Percentiles rank a stretch among this genome's conserved stretches.
These are phyloP conservation scores for Pyrrhia umbra DNA, from an alignment of 2,888 invertebrate species.

Conservation along the genomic window DNA sequence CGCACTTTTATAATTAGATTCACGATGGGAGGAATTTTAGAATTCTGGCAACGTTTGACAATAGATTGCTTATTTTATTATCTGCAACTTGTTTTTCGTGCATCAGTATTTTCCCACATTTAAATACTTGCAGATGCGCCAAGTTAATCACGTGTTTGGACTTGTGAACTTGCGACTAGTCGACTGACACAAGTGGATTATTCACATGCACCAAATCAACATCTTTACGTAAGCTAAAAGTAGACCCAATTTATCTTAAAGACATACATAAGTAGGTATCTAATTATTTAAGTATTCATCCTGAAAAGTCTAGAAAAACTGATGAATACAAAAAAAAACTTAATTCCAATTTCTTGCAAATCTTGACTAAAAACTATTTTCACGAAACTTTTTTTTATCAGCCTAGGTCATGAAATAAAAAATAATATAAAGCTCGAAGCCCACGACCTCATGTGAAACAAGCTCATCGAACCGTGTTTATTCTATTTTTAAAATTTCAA, in stretches of 20 bases:
- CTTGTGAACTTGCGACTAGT: slow-evolving; percentile 24
- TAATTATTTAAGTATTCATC: no score
- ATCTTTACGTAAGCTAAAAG: not conserved
- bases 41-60: slow-evolving; percentile 27
- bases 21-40: not conserved
- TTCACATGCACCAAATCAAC: not conserved
- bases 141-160: slow-evolving; percentile 49
- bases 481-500: slow-evolving; percentile 55
- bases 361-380: slow-evolving; percentile 12
- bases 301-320: no score
- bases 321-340: no score
- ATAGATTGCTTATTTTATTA: slow-evolving; percentile 7
- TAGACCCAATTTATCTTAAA: no score
- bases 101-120: slow-evolving; percentile 27
- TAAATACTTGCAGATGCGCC: slow-evolving; percentile 63
- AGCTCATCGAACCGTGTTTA: slow-evolving; percentile 25
- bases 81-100: slow-evolving; percentile 16
- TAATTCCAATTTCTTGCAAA: not conserved
- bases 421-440: slow-evolving; percentile 30
- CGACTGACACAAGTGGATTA: slow-evolving; percentile 3
- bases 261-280: no score
- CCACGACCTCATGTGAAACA: slow-evolving; percentile 59
- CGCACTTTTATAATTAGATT: not conserved
- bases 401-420: slow-evolving; percentile 38
- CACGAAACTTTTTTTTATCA: slow-evolving; percentile 15